Evolutionary conservation across 2,113 vertebrate genomes (phyloP), one percentile per base, ranked within the genome.

Genomic region (Heterotilapia buettikoferi): DNA sequence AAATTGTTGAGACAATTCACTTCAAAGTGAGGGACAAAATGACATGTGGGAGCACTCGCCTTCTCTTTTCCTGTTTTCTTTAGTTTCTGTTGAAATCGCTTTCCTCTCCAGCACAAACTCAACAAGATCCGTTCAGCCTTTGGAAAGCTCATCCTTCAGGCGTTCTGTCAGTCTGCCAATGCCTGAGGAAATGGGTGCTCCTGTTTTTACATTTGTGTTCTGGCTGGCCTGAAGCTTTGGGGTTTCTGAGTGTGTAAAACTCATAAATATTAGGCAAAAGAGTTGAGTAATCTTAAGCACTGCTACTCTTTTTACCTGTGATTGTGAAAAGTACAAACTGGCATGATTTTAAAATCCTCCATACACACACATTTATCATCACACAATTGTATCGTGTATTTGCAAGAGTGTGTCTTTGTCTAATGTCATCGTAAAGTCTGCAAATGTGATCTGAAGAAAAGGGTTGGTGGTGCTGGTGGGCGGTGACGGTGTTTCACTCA

Each of bases 151-250:
- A 36, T 40, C 85, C 92, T 84, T 47, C 81, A 7, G 90, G 90
- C 86, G 31, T 45, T 33, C n/a, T 31, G 80, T 86, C 54, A 56
- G 8, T 16, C 85, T 80, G 84, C 87, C 93, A 90, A 81, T 21
- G 92, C 94, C 92, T 13, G 57, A 66, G 93, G 96, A 97, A 96
- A 95, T 91, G 92, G 92, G 94, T 93, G 95, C 82, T 93, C 94
- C 84, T 63, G 71, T 94, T 95, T 90, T 88, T 54, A 16, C 36
- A 52, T 79, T 79, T 66, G 31, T 76, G 36, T 40, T 86, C 84
- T 36, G 66, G 38, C 24, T 9, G 3, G 73, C 89, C 45, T 21
- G 14, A 31, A 73, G 83, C 56, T 63, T 12, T 31, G 19, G 33
- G 21, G 36, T 79, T 43, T 90, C 36, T 76, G 78, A 87, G 85